These are phyloP conservation scores for Rhopalosiphum maidis DNA, from an alignment of 1,140 invertebrate species.

Conservation along the genomic window DNA sequence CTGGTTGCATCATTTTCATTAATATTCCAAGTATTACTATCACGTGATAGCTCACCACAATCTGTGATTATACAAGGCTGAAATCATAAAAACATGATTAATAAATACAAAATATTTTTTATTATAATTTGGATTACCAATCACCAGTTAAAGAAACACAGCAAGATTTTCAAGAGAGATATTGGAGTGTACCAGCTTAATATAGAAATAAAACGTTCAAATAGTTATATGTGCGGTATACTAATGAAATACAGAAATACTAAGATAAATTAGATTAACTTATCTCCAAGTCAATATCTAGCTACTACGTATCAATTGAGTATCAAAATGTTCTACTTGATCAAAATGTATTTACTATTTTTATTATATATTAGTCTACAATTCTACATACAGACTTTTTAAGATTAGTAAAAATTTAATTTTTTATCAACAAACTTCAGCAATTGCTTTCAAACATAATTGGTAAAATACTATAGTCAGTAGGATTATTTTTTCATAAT, in stretches of 20 bases:
- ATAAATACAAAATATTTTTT: neutral
- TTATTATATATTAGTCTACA: too few species aligned
- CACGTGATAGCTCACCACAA: conserved; percentile 74
- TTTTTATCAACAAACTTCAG: too few species aligned
- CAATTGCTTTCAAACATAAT: too few species aligned
- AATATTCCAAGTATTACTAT: conserved; percentile 70
- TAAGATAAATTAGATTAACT: neutral
- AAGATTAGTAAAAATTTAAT: too few species aligned
- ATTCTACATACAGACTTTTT: too few species aligned
- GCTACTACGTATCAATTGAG: neutral
- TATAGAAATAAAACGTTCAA: neutral
- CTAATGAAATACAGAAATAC: neutral
- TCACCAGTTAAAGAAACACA: neutral
- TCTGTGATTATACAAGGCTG: conserved; percentile 69
- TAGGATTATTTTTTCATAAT: neutral
- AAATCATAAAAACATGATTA: conserved; percentile 37
- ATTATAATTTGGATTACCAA: neutral
- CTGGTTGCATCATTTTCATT: conserved; percentile 73
- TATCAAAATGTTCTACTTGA: neutral
- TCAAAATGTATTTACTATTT: too few species aligned
- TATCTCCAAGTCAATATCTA: neutral
- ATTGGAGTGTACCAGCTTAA: neutral
- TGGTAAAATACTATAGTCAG: too few species aligned
- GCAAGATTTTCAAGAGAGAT: neutral
- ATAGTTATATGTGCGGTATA: neutral